These are phyloP conservation scores for Zophobas morio DNA, from an alignment of 1,140 invertebrate genomes.

Conservation along the genomic window DNA sequence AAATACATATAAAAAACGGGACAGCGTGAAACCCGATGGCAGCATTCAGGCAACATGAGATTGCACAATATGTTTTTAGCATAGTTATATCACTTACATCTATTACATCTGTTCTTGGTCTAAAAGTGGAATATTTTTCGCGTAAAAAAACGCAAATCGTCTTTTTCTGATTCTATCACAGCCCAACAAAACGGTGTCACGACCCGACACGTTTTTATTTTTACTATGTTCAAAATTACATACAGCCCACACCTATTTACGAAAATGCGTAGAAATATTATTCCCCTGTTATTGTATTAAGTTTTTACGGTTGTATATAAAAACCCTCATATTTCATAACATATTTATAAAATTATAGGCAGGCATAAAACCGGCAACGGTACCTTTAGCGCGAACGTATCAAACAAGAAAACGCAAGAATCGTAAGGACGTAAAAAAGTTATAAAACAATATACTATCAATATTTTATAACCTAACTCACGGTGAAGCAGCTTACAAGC, in stretches of 20 bases:
- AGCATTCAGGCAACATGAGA: too few species aligned
- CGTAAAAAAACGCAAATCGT: background rate
- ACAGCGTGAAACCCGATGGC: too few species aligned
- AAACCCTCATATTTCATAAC: slow-evolving; percentile 19
- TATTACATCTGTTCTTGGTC: too few species aligned
- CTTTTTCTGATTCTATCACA: background rate
- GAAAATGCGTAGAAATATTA: slow-evolving; percentile 35
- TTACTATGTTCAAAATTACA: background rate
- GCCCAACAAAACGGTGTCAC: background rate
- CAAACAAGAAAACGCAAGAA: slow-evolving; percentile 15
- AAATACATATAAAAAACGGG: too few species aligned
- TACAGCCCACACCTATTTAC: slow-evolving; percentile 16
- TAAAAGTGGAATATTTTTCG: too few species aligned
- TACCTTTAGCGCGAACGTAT: background rate
- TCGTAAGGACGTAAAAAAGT: slow-evolving; percentile 42
- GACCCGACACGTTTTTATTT: background rate
- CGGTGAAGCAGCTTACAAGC: slow-evolving; percentile 17
- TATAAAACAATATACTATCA: slow-evolving; percentile 46
- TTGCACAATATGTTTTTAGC: too few species aligned
- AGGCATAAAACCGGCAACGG: background rate
- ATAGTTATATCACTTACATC: too few species aligned
- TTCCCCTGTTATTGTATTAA: slow-evolving; percentile 37
- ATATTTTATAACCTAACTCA: slow-evolving; percentile 31
- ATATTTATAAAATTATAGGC: slow-evolving; percentile 32
- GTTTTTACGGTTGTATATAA: slow-evolving; percentile 22